Base-by-base conservation (phyloP, 2,888 invertebrate species). In the Miltochrista miniata region DNA sequence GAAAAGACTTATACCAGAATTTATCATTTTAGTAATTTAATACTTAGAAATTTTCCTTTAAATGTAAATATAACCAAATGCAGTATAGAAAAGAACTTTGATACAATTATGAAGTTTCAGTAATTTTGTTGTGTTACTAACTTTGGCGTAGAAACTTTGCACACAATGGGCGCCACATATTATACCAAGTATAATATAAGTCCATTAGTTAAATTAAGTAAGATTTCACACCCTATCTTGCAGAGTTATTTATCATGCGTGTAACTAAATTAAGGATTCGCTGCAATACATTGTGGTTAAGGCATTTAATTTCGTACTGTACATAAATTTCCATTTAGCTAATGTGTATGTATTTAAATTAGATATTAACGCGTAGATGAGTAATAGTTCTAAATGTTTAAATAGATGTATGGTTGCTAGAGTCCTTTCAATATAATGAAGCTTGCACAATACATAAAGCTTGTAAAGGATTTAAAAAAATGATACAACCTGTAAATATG, bases 141-240 rank as follows among this genome's bases (percentile, higher is more conserved):
- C 56, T 72, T 64, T 46, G 48, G 48, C 42, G 54, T 66, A 68
- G 69, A 62, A 72, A 73, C 63, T 71, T 76, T 39, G 54, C 50
- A 60, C 56, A 69, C 66, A 74, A 72, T 71, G 70, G 68, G 66
- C 64, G 55, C 64, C 63, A 64, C 70, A 73, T 73, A 70, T 74
- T 67, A 76, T 57, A 72, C 64, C 64, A 68, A 70, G 74, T 69
- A 78, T 76, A 71, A 81, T 80, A 78, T 81, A 76, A 81, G 77
- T 84, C 85, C 89, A 90, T 90, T 89, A 90, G 86, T 87, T 83
- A 88, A 87, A 90, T 90, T 87, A 88, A 83, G 78, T 76, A 87
- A 87, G 85, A 87, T 85, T 85, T 81, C 83, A 81, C 86, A 77
- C 85, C 85, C 85, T 78, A 81, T 83, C 81, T 83, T 74, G 71